phyloP scores from a whole-genome alignment of 2,888 invertebrate species.

The Rhimphoctona megacephalus region DNA sequence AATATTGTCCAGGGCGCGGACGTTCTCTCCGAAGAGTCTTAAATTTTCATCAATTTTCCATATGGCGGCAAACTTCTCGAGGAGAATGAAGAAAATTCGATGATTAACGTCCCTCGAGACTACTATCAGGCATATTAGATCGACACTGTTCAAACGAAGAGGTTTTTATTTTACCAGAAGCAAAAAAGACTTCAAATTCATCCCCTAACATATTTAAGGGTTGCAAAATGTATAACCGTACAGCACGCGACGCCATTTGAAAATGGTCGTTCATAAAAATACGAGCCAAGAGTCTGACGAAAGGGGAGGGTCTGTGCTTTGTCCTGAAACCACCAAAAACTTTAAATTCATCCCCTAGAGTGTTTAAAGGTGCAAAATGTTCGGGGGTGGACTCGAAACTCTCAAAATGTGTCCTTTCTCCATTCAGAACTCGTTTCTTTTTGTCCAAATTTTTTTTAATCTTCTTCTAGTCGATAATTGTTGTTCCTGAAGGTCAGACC shows the following conservation, averaged over 20 bases:
- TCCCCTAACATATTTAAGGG: not conserved
- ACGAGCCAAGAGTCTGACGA: not conserved
- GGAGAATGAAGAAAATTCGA: not conserved
- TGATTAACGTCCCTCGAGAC: not conserved
- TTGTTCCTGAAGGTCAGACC: not conserved
- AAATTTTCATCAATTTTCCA: constrained; percentile 35
- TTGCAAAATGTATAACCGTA: not conserved
- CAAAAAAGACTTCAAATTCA: not conserved
- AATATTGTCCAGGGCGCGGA: not conserved
- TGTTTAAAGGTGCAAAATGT: not conserved
- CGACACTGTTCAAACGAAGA: not conserved
- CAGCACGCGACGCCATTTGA: not conserved
- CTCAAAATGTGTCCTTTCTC: not conserved
- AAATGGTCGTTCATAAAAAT: not conserved
- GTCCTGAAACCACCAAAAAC: not conserved
- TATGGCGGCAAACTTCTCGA: not conserved
- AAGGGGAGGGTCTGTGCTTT: not conserved
- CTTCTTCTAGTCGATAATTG: not conserved
- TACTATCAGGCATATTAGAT: not conserved
- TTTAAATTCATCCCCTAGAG: not conserved
- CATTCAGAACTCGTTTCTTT: not conserved
- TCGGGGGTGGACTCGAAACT: not conserved
- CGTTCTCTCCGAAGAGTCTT: constrained; percentile 5
- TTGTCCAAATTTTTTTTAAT: not conserved
- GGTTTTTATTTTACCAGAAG: not conserved